Conservation (phyloP, 1,140 invertebrate species). For the Pomacea maculata region DNA sequence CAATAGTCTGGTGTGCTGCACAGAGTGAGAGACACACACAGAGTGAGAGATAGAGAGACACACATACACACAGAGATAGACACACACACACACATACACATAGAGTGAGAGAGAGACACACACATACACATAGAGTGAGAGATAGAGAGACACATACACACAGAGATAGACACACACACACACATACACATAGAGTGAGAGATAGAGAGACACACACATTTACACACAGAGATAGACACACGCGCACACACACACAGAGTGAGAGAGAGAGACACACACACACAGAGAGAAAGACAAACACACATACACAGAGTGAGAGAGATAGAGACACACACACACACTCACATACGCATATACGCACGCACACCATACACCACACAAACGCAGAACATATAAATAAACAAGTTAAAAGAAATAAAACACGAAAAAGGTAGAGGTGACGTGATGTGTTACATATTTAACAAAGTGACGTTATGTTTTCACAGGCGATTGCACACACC, state of each 20-base stretch:
- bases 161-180: too few species aligned
- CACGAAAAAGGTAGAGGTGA: too few species aligned
- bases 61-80: not conserved
- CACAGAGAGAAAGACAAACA: too few species aligned
- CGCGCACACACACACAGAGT: too few species aligned
- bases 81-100: too few species aligned
- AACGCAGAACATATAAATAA: not conserved
- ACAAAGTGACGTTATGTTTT: too few species aligned
- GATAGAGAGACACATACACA: not conserved
- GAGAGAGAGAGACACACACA: not conserved
- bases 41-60: too few species aligned
- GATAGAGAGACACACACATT: not conserved
- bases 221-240: not conserved
- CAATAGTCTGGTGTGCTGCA: not conserved
- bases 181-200: too few species aligned
- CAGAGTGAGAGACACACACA: not conserved
- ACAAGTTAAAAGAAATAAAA: not conserved
- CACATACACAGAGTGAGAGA: too few species aligned
- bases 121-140: too few species aligned
- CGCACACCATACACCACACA: conserved; percentile 4
- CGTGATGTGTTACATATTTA: too few species aligned
- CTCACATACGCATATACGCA: not conserved
- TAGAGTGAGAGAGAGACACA: too few species aligned
- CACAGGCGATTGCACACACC: not conserved
- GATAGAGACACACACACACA: not conserved